These are phyloP conservation scores for Myotis yumanensis DNA, from an alignment of 2,113 vertebrate species.

Conservation along the genomic window DNA sequence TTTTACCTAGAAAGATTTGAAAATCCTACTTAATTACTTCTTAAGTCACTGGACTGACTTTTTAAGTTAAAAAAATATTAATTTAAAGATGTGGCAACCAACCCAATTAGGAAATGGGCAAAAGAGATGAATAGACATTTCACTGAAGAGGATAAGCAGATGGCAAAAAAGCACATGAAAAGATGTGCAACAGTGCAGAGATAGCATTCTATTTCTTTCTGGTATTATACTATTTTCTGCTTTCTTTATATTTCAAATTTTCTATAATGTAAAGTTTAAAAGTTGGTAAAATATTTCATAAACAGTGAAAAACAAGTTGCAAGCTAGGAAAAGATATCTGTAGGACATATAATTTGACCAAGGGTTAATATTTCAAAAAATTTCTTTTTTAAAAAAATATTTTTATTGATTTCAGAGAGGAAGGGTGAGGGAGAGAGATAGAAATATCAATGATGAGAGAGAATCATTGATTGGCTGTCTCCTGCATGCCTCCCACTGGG, in stretches of 20 bases:
- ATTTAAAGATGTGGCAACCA: conserved; percentile 40
- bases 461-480: too few species aligned
- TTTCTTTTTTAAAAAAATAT: too few species aligned
- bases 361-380: background rate
- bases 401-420: too few species aligned
- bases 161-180: background rate
- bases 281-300: background rate
- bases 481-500: too few species aligned
- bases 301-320: background rate
- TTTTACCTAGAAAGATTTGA: conserved; percentile 10
- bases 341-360: background rate
- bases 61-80: background rate
- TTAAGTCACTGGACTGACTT: conserved; percentile 27
- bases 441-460: too few species aligned
- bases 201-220: background rate
- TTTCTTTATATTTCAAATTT: background rate
- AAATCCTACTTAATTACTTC: conserved; percentile 32
- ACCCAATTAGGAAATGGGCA: background rate
- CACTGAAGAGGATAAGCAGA: background rate
- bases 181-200: background rate
- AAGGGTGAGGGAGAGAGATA: too few species aligned
- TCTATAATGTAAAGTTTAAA: background rate
- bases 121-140: background rate
- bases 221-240: background rate
- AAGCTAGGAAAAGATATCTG: background rate